These are phyloP conservation scores for Morone saxatilis DNA, from an alignment of 2,113 vertebrate species.

Conservation along the genomic window DNA sequence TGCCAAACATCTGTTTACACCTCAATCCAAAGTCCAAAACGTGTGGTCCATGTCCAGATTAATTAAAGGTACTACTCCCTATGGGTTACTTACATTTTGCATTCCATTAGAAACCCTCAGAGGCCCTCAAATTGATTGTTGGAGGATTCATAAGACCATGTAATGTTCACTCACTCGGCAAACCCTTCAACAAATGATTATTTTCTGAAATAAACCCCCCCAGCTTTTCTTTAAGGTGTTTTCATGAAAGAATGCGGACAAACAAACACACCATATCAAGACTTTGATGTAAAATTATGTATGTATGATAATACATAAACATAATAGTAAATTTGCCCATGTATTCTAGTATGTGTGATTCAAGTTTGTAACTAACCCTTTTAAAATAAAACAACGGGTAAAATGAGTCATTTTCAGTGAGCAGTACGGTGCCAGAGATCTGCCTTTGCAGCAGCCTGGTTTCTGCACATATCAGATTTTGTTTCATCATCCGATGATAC, in stretches of 20 bases:
- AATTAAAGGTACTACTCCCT: conserved; percentile 68
- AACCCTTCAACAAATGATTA: conserved; percentile 2
- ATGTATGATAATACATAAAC: not conserved
- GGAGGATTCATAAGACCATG: conserved; percentile 37
- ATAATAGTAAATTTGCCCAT: not conserved
- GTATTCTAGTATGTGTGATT: not conserved
- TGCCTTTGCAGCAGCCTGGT: conserved; percentile 34
- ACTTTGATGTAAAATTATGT: not conserved
- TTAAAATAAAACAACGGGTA: conserved; percentile 40
- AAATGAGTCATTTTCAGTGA: conserved; percentile 26
- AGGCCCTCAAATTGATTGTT: conserved; percentile 24
- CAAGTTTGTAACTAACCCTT: conserved; percentile 11
- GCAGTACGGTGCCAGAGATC: conserved; percentile 19
- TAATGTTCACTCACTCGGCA: conserved; percentile 27
- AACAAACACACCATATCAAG: not conserved
- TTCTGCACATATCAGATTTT: conserved; percentile 55
- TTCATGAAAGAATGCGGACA: not conserved
- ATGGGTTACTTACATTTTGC: conserved; percentile 37
- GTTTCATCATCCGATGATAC: conserved; percentile 56
- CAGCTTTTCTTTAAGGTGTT: not conserved
- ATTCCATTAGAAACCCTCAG: conserved; percentile 54
- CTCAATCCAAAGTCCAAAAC: conserved; percentile 56
- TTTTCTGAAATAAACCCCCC: not conserved
- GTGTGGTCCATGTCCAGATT: conserved; percentile 62
- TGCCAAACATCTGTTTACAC: conserved; percentile 62